These are phyloP conservation scores for Rhyacichthys aspro DNA, from an alignment of 2,797 vertebrate genomes.

Conservation along the genomic window DNA sequence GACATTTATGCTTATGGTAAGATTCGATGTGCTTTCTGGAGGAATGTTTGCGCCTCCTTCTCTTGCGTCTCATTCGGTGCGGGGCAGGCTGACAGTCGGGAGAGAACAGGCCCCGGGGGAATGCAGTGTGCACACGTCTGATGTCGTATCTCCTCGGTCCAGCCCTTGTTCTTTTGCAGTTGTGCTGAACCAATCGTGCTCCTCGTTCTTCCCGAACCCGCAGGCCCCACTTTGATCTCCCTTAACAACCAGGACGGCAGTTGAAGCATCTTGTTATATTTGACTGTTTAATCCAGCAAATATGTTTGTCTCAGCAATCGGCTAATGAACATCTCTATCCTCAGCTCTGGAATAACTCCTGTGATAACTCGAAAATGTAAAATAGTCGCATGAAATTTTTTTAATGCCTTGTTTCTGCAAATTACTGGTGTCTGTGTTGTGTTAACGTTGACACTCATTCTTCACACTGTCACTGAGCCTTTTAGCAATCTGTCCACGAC, in stretches of 20 bases:
- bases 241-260: conserved; percentile 71
- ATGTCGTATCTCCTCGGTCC: conserved; percentile 77
- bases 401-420: conserved; percentile 52
- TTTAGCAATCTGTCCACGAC: conserved; percentile 5
- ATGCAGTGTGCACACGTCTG: conserved; percentile 67
- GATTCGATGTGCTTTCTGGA: conserved; percentile 57
- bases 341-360: conserved; percentile 36
- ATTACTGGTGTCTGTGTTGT: conserved; percentile 39
- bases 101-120: conserved; percentile 73
- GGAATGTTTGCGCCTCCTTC: conserved; percentile 50
- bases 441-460: conserved; percentile 32
- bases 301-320: conserved; percentile 79
- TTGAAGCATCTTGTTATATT: conserved; percentile 77
- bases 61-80: conserved; percentile 58
- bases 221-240: conserved; percentile 79
- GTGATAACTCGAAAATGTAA: conserved; percentile 38
- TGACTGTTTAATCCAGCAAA: conserved; percentile 80
- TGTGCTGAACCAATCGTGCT: conserved; percentile 69
- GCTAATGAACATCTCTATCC: conserved; percentile 74
- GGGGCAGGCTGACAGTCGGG: conserved; percentile 66
- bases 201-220: conserved; percentile 68
- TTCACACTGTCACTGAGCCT: conserved; percentile 32
- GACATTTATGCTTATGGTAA: conserved; percentile 59
- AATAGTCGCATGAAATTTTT: conserved; percentile 50
- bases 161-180: conserved; percentile 76